These are phyloP conservation scores for Platysternon megacephalum DNA, from an alignment of 2,113 vertebrate genomes.

Conservation along the genomic window DNA sequence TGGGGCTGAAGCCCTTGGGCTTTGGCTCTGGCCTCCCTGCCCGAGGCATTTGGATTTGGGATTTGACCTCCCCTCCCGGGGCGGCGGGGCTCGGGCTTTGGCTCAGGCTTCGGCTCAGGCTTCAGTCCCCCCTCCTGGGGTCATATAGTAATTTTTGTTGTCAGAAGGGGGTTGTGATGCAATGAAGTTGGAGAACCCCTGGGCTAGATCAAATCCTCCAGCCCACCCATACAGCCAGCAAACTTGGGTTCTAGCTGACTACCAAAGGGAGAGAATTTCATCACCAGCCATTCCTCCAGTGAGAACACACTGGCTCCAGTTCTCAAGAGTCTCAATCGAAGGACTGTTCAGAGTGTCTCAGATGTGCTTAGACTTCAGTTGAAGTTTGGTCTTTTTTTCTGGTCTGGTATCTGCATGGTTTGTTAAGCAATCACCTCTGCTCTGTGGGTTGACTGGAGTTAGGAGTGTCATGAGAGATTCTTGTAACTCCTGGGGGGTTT, in stretches of 20 bases:
- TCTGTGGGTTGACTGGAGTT: neutral
- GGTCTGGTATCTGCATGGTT: neutral
- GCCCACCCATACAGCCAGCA: neutral
- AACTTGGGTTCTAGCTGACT: neutral
- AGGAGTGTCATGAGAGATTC: neutral
- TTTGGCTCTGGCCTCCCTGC: no score
- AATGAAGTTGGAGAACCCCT: no score
- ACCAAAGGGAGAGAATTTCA: neutral
- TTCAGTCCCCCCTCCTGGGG: no score
- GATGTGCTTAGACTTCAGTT: accelerated
- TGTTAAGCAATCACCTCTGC: neutral
- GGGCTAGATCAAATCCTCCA: no score
- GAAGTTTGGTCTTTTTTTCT: accelerated
- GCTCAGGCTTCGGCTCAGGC: no score
- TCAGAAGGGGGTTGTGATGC: no score
- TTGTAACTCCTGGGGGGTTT: neutral
- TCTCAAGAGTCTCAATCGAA: neutral
- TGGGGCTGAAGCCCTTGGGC: no score
- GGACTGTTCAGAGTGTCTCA: neutral
- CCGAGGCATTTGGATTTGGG: no score
- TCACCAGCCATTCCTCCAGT: neutral
- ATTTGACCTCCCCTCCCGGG: no score
- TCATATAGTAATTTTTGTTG: no score
- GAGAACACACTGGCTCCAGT: neutral
- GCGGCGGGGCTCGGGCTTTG: no score